Evolutionary conservation across 2,113 vertebrate species (phyloP), one percentile per base, ranked within the genome.

Genomic region (Clarias macrocephalus): DNA sequence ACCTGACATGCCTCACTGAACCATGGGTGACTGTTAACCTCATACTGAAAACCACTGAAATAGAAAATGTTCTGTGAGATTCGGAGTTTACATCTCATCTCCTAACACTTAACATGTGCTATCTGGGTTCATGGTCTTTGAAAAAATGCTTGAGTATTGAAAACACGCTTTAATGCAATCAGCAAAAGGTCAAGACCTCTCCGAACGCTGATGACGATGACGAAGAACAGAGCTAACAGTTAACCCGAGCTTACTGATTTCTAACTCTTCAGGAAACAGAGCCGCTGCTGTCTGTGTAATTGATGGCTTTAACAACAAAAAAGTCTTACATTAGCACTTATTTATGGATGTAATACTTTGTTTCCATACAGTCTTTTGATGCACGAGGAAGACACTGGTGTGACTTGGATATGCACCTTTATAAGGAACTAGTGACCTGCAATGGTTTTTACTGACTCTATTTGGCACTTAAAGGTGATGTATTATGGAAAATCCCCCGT

Each of bases 221-320:
- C 65, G 60, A 23, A 66, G 42, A 68, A 23, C 23, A 10, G 8
- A 84, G 65, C 80, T 86, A 85, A 83, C 52, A 33, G 73, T 88
- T 86, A 80, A 82, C 59, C n/a, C 19, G n/a, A 83, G 28, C 52
- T 11, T 54, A 65, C 6, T 68, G 79, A 90, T 84, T 42, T 86
- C 84, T 88, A 90, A 90, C 89, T 88, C 6, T 80, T 85, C 56
- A 33, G 57, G 68, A 85, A 76, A 19, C 54, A 11, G 48, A 68
- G 86, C 57, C 60, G 63, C 57, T 62, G 62, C 83, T 1, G 16
- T n/a, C 52, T 19, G 18, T 30, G 37, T 56, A 81, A 83, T 52
- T 52, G 52, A 80, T 48, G 62, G 79, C 56, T 83, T 37, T 52
- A 72, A 2, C 30, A 68, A 18, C 16, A 33, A 68, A 30, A 65